These are phyloP conservation scores for Hylaeus volcanicus DNA, from an alignment of 1,140 invertebrate genomes.

Conservation along the genomic window DNA sequence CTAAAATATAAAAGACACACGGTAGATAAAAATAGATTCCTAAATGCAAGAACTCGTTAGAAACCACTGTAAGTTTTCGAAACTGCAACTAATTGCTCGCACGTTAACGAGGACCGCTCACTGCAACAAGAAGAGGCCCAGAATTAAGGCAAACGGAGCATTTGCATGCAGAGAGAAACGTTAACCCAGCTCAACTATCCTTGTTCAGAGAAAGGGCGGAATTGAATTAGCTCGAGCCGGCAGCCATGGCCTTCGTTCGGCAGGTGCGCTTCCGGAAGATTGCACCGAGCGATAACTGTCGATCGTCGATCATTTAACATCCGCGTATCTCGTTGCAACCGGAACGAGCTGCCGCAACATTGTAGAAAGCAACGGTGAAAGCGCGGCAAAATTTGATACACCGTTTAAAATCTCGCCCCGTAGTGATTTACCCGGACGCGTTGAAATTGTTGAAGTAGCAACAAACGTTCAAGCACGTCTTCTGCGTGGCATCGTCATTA, in stretches of 20 bases:
- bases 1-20: too few species aligned
- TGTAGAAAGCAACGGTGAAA: conserved; percentile 62
- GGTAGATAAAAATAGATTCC: too few species aligned
- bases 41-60: too few species aligned
- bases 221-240: conserved; percentile 38
- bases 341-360: conserved; percentile 27
- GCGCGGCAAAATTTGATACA: conserved; percentile 54
- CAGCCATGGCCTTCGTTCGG: conserved; percentile 55
- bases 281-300: conserved; percentile 55
- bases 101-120: not conserved
- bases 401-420: conserved; percentile 10
- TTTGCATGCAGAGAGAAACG: not conserved
- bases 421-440: conserved; percentile 33
- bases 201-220: conserved; percentile 46
- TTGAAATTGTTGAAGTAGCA: conserved; percentile 26
- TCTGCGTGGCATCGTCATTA: not conserved
- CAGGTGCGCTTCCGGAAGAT: conserved; percentile 63
- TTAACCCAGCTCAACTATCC: not conserved
- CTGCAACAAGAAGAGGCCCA: too few species aligned
- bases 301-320: conserved; percentile 54
- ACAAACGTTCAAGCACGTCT: not conserved
- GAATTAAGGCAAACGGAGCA: not conserved
- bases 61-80: too few species aligned
- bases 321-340: conserved; percentile 38
- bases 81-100: too few species aligned